Base-by-base conservation (phyloP, 2,797 vertebrate species). In the Malacoctenus gilli region DNA sequence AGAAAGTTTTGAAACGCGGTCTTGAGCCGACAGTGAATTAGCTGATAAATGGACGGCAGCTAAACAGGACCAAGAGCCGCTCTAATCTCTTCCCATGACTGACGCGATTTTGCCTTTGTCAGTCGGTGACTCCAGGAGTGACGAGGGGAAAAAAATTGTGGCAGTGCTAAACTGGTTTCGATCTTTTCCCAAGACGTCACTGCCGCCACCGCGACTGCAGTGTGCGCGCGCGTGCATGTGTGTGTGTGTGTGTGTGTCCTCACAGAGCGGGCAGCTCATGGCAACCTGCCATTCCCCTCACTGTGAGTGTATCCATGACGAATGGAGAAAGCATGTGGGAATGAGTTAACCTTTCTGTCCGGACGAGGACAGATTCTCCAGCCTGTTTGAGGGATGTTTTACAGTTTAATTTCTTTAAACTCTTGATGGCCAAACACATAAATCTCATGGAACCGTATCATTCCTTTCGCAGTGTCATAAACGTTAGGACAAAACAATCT, bases 281-380 rank as follows among this genome's bases (percentile, higher is more conserved):
- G 75, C 73, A 77, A 49, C 51, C 42, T 58, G 50, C 51, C 60
- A 64, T 68, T 58, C 21, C n/a, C 14, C 39, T 35, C 35, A 12
- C 18, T 46, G 58, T 66, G 49, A 44, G 38, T 58, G 72, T 66
- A 40, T 75, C 59, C 69, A 75, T 82, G 79, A 84, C 57, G 12
- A 72, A 81, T 67, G 64, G 62, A 59, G 52, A 36, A 79, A 59
- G 63, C 50, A 68, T 78, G 74, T 80, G 75, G 78, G 82, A 85
- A 77, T 37, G 65, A 46, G 51, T 71, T 83, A 72, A 80, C 83
- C 82, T 84, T 84, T 82, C 52, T 35, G 58, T 39, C 55, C 52
- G 36, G 60, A 59, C 10, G 8, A 47, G 59, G 52, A 70, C 57
- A 11, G 49, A 5, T 21, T 65, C 69, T 57, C 40, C 31, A 50